phyloP scores from a whole-genome alignment of 2,888 invertebrate genomes.

The Polyommatus icarus region DNA sequence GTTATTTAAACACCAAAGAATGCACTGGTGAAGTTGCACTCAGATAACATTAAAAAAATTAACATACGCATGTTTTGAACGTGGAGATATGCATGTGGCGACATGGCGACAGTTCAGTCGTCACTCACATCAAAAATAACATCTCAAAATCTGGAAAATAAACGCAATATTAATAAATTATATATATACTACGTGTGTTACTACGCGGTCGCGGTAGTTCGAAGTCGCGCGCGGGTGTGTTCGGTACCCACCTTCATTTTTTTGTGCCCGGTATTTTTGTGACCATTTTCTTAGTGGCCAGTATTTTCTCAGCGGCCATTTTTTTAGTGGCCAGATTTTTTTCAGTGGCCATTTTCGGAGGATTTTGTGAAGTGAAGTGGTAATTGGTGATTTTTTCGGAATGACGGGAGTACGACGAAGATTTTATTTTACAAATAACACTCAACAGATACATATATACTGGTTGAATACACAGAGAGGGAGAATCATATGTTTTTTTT shows the following conservation, averaged over 20 bases:
- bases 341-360: conserved; percentile 40
- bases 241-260: conserved; percentile 51
- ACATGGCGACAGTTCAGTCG: conserved; percentile 36
- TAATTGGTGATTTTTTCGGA: conserved; percentile 62
- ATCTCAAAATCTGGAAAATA: conserved; percentile 54
- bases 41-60: not conserved
- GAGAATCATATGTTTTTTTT: not conserved
- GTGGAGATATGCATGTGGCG: not conserved
- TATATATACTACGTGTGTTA: conserved; percentile 58
- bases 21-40: not conserved
- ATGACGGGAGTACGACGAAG: conserved; percentile 66
- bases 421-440: conserved; percentile 46
- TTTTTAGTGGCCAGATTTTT: conserved; percentile 53
- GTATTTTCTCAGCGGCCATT: conserved; percentile 51
- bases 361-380: conserved; percentile 60
- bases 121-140: conserved; percentile 51
- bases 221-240: conserved; percentile 56
- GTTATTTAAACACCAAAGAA: not conserved
- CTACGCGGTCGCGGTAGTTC: conserved; percentile 57
- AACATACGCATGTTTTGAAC: not conserved
- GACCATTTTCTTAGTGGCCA: conserved; percentile 40
- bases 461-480: not conserved
- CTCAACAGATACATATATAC: conserved; percentile 37
- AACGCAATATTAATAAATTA: conserved; percentile 68
- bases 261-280: not conserved